Base-by-base conservation (phyloP, 1,140 invertebrate genomes). In the Temnothorax curvispinosus region DNA sequence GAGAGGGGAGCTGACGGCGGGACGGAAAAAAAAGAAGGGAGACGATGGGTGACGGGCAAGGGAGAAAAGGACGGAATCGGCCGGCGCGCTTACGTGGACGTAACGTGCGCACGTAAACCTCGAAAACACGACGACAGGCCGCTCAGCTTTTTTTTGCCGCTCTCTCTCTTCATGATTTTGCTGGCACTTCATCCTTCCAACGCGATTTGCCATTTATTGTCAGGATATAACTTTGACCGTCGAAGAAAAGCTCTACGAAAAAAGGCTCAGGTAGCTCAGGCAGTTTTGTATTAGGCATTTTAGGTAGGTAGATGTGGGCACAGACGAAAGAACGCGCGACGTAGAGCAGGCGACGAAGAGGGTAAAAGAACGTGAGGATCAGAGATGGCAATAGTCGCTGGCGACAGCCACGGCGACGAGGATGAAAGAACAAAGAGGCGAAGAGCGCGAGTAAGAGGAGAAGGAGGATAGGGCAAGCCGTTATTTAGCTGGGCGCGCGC, bases 11-110 rank as follows among this genome's bases (percentile, higher is more conserved):
- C 47, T 21, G 32, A 44, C 60, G 41, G 76, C n/a, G 71, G 62
- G 86, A 76, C 27, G 62, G n/a, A 50, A 32, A 74, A 67, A 58
- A 81, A 80, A 81, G 82, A 44, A 32, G 67, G 62, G 72, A 78
- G 65, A 77, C 27, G 77, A 78, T 13, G 32, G 72, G 15, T 9
- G 75, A 11, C 38, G 54, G 5, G 58, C 44, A 76, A 35, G 56
- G 81, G 65, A 35, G 32, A 81, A 52, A 44, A 38, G 71, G 60
- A 74, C 54, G 62, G 35, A 75, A 72, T 60, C 58, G 71, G 15
- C 54, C 85, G 27, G 86, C 84, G 87, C 88, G 89, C 89, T 91
- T 92, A 91, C 85, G 90, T 91, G 85, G 89, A 87, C 88, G 88
- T 88, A 89, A 89, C 76, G 88, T 72, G 86, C 78, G 69, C 62